Base-by-base conservation (phyloP, 2,888 invertebrate genomes). In the Hesperia comma region DNA sequence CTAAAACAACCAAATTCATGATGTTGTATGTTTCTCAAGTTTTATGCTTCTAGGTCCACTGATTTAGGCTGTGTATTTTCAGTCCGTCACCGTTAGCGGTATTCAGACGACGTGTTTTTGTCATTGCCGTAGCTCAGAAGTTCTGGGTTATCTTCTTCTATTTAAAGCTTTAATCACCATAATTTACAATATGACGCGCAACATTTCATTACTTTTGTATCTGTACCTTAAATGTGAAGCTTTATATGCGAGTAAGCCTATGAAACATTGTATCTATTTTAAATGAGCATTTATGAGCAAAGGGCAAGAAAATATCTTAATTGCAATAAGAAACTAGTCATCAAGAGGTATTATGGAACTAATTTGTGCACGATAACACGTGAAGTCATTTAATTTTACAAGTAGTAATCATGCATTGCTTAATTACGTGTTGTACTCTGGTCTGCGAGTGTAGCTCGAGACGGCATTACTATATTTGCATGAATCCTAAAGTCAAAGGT, bases 401-500 rank as follows among this genome's bases (percentile, higher is more conserved):
- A 21, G 60, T 61, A 61, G 54, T 66, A 54, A 61, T 66, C 15
- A 53, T 53, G 32, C 53, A 55, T 66, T 60, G 66, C 60, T 66
- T 66, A 66, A 66, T 61, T 66, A 61, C 17, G 60, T 55, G 43
- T 62, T 62, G 55, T 26, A 26, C 26, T 26, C 26, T 26, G 26
- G 26, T 63, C 60, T 64, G 58, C 40, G 21, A 37, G 46, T 14
- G 33, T 54, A n/a, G 53, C 33, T 54, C 46, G 33, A 19, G 53
- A 19, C n/a, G 40, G 21, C 32, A 40, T 68, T 8, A 51, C 46
- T 46, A 46, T 17, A 49, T 49, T 49, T 49, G 17, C 49, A 49
- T 49, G 58, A 40, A 61, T 56, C 53, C 54, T 68, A 72, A 74
- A 71, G 69, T 72, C 72, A 71, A 70, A 68, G 70, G 66, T 69